These are phyloP conservation scores for Cacoxenus indagator DNA, from an alignment of 2,888 invertebrate species.

Conservation along the genomic window DNA sequence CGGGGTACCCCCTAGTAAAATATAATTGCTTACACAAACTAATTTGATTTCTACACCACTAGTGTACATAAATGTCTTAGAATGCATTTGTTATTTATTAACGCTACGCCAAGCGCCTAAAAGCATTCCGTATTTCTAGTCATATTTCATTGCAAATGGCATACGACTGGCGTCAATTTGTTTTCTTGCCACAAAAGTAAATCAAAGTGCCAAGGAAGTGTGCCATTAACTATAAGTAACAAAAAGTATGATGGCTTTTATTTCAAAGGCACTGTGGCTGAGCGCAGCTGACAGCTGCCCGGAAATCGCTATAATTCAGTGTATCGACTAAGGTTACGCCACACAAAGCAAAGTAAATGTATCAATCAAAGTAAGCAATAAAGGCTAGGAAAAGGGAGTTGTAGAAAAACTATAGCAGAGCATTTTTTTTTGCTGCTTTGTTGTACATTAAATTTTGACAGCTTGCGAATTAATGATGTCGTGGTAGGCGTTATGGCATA, in stretches of 20 bases:
- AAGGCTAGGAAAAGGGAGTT: constrained; percentile 19
- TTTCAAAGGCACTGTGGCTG: not conserved
- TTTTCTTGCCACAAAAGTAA: constrained; percentile 53
- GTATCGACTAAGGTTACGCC: constrained; percentile 38
- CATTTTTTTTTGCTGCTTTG: constrained; percentile 32
- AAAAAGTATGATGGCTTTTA: not conserved
- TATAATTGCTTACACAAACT: too few relatives aligned
- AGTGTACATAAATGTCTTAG: too few relatives aligned
- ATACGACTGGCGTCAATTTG: constrained; percentile 62
- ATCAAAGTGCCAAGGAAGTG: constrained; percentile 47
- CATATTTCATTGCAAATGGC: constrained; percentile 62
- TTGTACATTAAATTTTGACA: constrained; percentile 59
- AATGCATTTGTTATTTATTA: not conserved
- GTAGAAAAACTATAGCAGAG: constrained; percentile 50
- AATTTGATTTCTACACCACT: too few relatives aligned
- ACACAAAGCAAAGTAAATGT: constrained; percentile 43
- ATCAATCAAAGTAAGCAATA: constrained; percentile 49
- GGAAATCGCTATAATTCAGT: constrained; percentile 62
- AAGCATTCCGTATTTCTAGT: not conserved
- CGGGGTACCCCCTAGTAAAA: too few relatives aligned
- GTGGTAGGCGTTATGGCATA: not conserved
- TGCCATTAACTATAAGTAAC: constrained; percentile 47
- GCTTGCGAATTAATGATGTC: constrained; percentile 41
- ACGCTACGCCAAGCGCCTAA: not conserved
- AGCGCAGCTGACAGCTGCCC: constrained; percentile 33